These are phyloP conservation scores for Poeciliopsis turrubarensis DNA, from an alignment of 2,113 vertebrate genomes.

Conservation along the genomic window DNA sequence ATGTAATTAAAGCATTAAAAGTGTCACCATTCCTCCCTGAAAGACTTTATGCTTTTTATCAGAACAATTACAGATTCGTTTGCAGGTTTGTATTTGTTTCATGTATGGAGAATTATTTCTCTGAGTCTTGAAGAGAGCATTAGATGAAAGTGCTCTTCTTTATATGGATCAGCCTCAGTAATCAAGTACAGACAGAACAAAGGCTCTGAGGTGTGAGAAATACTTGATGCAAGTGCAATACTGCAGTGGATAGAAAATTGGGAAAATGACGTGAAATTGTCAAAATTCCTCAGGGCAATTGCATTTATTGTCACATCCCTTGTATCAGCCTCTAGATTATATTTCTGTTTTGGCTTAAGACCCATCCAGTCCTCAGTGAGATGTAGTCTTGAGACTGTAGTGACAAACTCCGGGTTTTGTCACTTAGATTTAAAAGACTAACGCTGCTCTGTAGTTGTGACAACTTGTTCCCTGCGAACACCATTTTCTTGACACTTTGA, in stretches of 20 bases:
- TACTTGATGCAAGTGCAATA: slow-evolving; percentile 39
- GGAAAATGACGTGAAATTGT: slow-evolving; percentile 26
- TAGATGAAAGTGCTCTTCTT: slow-evolving; percentile 15
- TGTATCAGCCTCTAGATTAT: slow-evolving; percentile 1
- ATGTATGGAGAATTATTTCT: slow-evolving; percentile 28
- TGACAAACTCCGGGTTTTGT: slow-evolving; percentile 37
- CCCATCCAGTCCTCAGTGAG: slow-evolving; percentile 20
- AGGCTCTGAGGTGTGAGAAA: slow-evolving; percentile 42
- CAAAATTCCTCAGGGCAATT: background rate
- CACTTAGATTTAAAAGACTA: slow-evolving; percentile 52
- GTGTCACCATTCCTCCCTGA: slow-evolving; percentile 69
- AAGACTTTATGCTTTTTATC: slow-evolving; percentile 72
- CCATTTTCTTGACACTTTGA: slow-evolving; percentile 52
- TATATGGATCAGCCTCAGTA: slow-evolving; percentile 1
- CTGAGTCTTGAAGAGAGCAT: slow-evolving; percentile 7
- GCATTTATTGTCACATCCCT: background rate
- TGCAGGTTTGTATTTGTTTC: slow-evolving; percentile 41
- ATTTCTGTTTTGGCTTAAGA: slow-evolving; percentile 3
- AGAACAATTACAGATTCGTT: slow-evolving; percentile 46
- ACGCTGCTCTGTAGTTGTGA: slow-evolving; percentile 58
- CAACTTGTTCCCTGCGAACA: slow-evolving; percentile 62
- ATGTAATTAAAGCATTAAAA: slow-evolving; percentile 83
- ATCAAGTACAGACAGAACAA: slow-evolving; percentile 24
- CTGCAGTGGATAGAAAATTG: slow-evolving; percentile 6
- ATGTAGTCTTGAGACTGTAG: slow-evolving; percentile 22